A percentile compares a stretch with the other conserved stretches of the same genome.
These are phyloP conservation scores for Tipula confusa DNA, from an alignment of 2,888 invertebrate genomes.

Conservation along the genomic window DNA sequence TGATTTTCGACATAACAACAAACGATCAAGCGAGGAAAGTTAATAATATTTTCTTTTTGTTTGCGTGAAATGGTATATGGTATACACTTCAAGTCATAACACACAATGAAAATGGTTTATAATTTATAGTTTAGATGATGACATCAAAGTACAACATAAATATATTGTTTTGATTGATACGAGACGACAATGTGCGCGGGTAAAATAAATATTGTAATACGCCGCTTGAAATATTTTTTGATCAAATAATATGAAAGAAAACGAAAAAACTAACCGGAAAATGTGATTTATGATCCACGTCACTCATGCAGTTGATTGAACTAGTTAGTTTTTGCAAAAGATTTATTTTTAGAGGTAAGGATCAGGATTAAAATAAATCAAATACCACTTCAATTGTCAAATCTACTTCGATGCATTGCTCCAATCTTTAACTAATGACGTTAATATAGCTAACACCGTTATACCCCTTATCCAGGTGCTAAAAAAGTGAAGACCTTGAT, in stretches of 20 bases:
- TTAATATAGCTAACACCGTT: too few species aligned
- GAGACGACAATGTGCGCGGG: not conserved
- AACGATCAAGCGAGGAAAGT: not conserved
- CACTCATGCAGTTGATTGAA: not conserved
- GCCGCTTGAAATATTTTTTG: not conserved
- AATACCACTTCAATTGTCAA: too few species aligned
- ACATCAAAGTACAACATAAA: not conserved
- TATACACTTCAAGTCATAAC: not conserved
- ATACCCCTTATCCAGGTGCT: too few species aligned
- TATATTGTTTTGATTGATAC: not conserved
- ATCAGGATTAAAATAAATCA: too few species aligned
- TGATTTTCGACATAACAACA: not conserved
- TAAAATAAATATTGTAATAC: not conserved
- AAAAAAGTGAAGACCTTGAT: too few species aligned
- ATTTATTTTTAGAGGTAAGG: too few species aligned
- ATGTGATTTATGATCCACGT: not conserved
- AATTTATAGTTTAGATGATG: not conserved
- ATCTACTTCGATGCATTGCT: too few species aligned
- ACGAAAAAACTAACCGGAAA: not conserved
- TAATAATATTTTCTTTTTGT: not conserved
- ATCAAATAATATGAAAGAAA: not conserved
- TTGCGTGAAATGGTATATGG: not conserved
- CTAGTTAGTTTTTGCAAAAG: too few species aligned
- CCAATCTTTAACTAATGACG: too few species aligned
- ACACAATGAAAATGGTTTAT: not conserved